Base-by-base conservation (phyloP, 2,113 vertebrate species). In the Rhinolophus sinicus region DNA sequence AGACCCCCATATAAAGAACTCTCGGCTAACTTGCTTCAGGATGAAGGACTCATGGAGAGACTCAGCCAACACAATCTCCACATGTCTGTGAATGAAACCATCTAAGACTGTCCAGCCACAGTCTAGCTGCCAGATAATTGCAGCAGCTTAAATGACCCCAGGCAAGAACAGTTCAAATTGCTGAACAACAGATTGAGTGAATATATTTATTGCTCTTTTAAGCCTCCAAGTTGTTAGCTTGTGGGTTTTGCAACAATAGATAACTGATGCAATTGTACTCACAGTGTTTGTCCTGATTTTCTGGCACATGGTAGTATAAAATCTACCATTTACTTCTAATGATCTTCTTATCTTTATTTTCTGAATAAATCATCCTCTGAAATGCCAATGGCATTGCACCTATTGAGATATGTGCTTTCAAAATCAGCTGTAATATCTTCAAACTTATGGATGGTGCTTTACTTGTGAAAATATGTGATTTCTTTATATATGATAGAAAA, bases 401-500 rank as follows among this genome's bases (percentile, higher is more conserved):
- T 60, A 28, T 11, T 62, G 54, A 65, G 47, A 44, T 77, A 56
- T 4, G 26, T 33, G 9, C 24, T 80, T 67, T 15, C 47, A 64
- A 83, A 82, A 81, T 81, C 28, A 40, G 13, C 3, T 82, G 8
- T 56, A 3, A 64, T 40, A 67, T 67, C 40, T 21, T 33, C 13
- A 94, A 44, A 64, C 38, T 58, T 80, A 33, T 62, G 7, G 58
- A 58, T 26, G 58, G 5, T 14, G 21, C 62, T 96, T 67, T 82
- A 22, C 9, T 72, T 89, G 3, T 58, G n/a, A 88, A 94, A 65
- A 90, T 65, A 30, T 40, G 24, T 85, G 5, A 69, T 82, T 81
- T 90, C 5, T 44, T 24, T 50, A 52, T 47, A 64, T 58, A 72
- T 15, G 62, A 35, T 26, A 38, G 38, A n/a, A 70, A 88, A 44